Conservation (phyloP, 2,797 vertebrate species). For the Poliocrania exsul region DNA sequence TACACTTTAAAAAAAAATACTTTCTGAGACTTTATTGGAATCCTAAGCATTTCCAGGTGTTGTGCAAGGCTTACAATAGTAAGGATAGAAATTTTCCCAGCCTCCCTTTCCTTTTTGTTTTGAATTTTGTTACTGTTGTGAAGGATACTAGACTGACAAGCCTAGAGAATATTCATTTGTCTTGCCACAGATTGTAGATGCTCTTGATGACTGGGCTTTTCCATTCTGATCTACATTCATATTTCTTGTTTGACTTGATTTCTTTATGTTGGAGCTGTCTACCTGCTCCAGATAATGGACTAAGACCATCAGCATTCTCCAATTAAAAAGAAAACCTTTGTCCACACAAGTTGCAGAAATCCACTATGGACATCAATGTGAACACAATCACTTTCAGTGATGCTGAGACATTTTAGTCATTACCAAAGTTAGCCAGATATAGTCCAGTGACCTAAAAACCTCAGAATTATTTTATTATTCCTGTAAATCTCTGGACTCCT, state of each 20-base stretch:
- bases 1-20: not conserved
- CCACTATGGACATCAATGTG: not conserved
- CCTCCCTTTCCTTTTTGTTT: not conserved
- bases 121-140: not conserved
- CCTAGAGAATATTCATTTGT: not conserved
- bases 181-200: not conserved
- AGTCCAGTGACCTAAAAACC: not conserved
- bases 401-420: not conserved
- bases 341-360: not conserved
- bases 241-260: not conserved
- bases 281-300: not conserved
- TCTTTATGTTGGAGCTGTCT: not conserved
- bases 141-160: not conserved
- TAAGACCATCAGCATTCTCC: not conserved
- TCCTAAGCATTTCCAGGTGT: constrained; percentile 49
- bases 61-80: not conserved
- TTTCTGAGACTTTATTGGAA: not conserved
- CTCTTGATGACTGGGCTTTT: not conserved
- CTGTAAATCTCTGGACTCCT: not conserved
- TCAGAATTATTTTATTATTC: not conserved
- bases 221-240: not conserved
- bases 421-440: not conserved
- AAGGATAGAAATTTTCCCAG: not conserved
- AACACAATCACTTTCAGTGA: not conserved
- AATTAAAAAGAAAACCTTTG: not conserved